A percentile compares a stretch with the other conserved stretches of the same genome.
Conservation (phyloP, 2,113 vertebrate genomes). For the Pica pica region DNA sequence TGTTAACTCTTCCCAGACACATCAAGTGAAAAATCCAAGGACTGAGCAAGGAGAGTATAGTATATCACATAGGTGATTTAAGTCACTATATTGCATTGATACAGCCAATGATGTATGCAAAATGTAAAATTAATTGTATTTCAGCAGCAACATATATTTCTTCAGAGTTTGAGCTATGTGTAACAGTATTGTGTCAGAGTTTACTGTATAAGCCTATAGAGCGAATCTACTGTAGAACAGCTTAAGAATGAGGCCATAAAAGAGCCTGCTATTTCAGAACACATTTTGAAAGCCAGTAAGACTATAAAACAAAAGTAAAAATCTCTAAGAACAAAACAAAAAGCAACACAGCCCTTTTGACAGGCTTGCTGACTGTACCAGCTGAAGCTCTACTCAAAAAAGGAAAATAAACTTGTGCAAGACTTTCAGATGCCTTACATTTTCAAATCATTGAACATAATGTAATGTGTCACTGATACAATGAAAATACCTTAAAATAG, state of each 20-base stretch:
- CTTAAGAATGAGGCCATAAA: not conserved
- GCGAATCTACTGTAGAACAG: not conserved
- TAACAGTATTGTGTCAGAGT: not conserved
- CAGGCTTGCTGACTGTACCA: not conserved
- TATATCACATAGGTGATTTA: not conserved
- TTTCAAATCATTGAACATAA: not conserved
- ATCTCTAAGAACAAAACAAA: not conserved
- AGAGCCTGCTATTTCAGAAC: not conserved
- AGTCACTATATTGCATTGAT: not conserved
- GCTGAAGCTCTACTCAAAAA: not conserved
- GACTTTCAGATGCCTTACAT: not conserved
- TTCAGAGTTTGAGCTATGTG: not conserved
- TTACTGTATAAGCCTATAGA: not conserved
- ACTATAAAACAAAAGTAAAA: not conserved
- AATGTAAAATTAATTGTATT: not conserved
- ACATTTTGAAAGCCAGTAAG: not conserved
- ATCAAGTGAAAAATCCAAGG: not conserved
- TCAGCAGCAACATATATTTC: not conserved
- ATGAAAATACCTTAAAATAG: not conserved
- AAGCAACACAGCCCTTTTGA: not conserved
- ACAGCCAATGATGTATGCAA: not conserved
- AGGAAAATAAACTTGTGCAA: not conserved
- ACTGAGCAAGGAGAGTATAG: not conserved
- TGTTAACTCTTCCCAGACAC: not conserved
- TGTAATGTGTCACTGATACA: not conserved